Evolutionary conservation across 2,113 vertebrate genomes (phyloP).

Genomic region (Sphaerodactylus townsendi): DNA sequence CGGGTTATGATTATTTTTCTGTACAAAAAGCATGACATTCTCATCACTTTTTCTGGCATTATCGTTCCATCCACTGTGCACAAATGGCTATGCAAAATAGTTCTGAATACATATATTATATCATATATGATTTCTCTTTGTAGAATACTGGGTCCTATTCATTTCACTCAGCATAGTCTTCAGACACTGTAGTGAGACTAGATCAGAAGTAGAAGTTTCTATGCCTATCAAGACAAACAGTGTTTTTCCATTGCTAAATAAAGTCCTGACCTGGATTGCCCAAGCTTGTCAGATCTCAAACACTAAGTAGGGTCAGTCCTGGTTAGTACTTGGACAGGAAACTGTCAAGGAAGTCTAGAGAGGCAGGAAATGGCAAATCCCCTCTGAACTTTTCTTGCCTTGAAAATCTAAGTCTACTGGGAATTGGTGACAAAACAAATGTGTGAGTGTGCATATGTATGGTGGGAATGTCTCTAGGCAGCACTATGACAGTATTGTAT

Average conservation of each 20-base stretch:
- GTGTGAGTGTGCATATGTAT: too few relatives aligned
- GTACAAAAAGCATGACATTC: slow-evolving; percentile 21
- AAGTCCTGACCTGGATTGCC: neutral
- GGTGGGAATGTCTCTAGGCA: neutral
- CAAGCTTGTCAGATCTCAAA: too few relatives aligned
- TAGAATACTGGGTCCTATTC: neutral
- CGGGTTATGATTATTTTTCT: neutral
- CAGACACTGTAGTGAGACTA: neutral
- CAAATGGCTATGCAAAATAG: slow-evolving; percentile 23
- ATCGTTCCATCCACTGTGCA: neutral
- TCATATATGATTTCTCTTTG: neutral
- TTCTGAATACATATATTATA: neutral
- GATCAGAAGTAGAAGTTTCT: neutral
- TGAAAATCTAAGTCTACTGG: too few relatives aligned
- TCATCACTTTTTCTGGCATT: slow-evolving; percentile 26
- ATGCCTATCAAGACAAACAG: neutral
- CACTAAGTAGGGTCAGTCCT: too few relatives aligned
- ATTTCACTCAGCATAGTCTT: neutral
- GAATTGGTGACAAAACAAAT: too few relatives aligned
- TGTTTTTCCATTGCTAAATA: neutral
- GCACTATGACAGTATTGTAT: neutral
- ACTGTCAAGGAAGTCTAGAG: too few relatives aligned
- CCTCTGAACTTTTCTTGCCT: too few relatives aligned
- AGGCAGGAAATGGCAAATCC: too few relatives aligned
- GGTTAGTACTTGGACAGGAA: too few relatives aligned